Evolutionary conservation across 2,113 vertebrate species (phyloP).

Genomic region (Toxotes chatareus): DNA sequence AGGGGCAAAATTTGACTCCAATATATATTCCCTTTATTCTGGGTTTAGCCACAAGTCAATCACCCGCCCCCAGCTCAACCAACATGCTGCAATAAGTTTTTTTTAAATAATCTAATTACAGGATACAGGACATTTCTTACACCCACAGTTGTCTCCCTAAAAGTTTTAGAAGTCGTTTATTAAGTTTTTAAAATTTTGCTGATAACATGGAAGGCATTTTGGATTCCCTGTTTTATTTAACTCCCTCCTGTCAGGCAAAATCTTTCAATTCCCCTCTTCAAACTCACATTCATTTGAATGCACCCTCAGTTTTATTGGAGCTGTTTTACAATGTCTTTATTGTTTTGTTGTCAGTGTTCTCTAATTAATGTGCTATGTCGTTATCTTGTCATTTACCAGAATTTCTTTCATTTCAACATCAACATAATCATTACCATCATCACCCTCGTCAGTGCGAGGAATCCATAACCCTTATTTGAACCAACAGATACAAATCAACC

Average conservation of each 20-base stretch:
- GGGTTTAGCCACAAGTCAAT: conserved; percentile 18
- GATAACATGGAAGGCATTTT: conserved; percentile 1
- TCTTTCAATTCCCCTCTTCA: background rate
- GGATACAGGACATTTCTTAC: conserved; percentile 33
- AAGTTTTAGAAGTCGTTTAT: conserved; percentile 1
- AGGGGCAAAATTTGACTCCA: too few species aligned
- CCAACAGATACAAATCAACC: background rate
- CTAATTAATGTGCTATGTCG: background rate
- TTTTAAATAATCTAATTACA: conserved; percentile 33
- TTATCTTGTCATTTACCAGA: background rate
- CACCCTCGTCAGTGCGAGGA: background rate
- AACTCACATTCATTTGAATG: background rate
- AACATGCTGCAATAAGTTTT: conserved; percentile 22
- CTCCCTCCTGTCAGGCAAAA: background rate
- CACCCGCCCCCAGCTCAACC: conserved; percentile 16
- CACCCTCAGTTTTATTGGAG: background rate
- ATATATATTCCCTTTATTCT: conserved; percentile 13
- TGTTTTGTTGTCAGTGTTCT: background rate
- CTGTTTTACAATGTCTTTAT: background rate
- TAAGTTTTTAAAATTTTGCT: conserved; percentile 3
- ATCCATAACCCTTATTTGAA: conserved; percentile 23
- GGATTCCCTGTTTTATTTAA: background rate
- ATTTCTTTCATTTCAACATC: background rate
- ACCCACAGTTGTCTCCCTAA: conserved; percentile 16
- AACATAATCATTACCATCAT: background rate